Conservation (phyloP, 2,113 vertebrate species). For the Malaclemys terrapin region DNA sequence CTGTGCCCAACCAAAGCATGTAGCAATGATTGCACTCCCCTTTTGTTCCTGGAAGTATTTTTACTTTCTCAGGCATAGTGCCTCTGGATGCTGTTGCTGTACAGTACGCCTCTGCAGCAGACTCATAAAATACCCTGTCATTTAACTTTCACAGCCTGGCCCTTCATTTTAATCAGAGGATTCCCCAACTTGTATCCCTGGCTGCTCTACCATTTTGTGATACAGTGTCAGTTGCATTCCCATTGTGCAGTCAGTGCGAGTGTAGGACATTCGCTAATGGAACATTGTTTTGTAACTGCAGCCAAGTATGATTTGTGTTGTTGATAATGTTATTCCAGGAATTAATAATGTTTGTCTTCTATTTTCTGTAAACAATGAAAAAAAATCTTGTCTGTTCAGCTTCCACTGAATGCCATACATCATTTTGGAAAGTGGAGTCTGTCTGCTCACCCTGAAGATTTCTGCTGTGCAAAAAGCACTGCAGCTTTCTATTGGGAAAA, state of each 20-base stretch:
- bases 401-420: neutral
- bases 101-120: neutral
- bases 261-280: neutral
- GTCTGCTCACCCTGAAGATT: neutral
- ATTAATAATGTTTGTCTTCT: neutral
- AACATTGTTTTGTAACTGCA: neutral
- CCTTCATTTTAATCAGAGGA: neutral
- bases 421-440: neutral
- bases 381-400: neutral
- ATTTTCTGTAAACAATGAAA: neutral
- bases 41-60: fast-evolving
- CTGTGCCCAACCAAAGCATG: neutral
- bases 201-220: neutral
- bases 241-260: neutral
- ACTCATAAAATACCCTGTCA: neutral
- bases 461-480: neutral
- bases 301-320: neutral
- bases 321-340: conserved; percentile 3
- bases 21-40: neutral
- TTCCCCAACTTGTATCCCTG: neutral
- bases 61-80: neutral
- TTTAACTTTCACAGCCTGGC: neutral
- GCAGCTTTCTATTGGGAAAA: neutral
- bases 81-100: neutral
- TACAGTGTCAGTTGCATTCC: neutral